A percentile compares a stretch with the other conserved stretches of the same genome.
Conservation (phyloP, 92 coral and sea anemone genomes). For the Phenganax subtilis region DNA sequence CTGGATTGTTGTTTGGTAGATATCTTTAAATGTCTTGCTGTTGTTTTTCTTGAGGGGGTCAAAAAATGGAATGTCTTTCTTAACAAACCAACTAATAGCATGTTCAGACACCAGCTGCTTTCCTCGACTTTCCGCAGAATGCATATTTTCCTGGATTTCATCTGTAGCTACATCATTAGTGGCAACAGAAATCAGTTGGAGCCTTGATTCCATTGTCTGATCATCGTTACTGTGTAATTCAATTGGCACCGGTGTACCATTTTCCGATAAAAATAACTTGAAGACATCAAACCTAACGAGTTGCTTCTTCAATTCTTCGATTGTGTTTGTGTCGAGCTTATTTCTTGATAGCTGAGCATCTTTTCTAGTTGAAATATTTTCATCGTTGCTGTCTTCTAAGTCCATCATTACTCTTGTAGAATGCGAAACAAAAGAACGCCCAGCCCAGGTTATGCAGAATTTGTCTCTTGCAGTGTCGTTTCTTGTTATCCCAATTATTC, state of each 20-base stretch:
- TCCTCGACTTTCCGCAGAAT: constrained; percentile 6
- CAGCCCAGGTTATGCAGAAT: constrained; percentile 17
- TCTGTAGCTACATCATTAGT: constrained; percentile 12
- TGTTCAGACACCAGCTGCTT: neutral
- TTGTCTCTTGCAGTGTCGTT: constrained; percentile 23
- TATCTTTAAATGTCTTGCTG: neutral
- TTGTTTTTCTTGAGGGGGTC: constrained; percentile 5
- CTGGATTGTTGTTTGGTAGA: neutral
- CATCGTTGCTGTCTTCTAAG: neutral
- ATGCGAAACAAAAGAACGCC: constrained; percentile 15
- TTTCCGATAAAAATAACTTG: neutral
- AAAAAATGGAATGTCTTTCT: constrained; percentile 22
- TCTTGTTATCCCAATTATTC: constrained; percentile 10
- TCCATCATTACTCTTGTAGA: constrained; percentile 11
- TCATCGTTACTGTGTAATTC: neutral
- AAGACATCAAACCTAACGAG: constrained; percentile 25
- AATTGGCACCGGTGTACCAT: neutral
- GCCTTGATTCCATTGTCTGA: neutral
- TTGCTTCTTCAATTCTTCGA: constrained; percentile 5
- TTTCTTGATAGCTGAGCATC: constrained; percentile 26
- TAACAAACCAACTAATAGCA: neutral
- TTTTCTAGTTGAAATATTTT: constrained; percentile 12
- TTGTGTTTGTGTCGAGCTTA: neutral
- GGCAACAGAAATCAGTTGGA: neutral
- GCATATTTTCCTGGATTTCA: constrained; percentile 14